Evolutionary conservation across 2,888 invertebrate genomes (phyloP).

Genomic region (Camponotus fellah): DNA sequence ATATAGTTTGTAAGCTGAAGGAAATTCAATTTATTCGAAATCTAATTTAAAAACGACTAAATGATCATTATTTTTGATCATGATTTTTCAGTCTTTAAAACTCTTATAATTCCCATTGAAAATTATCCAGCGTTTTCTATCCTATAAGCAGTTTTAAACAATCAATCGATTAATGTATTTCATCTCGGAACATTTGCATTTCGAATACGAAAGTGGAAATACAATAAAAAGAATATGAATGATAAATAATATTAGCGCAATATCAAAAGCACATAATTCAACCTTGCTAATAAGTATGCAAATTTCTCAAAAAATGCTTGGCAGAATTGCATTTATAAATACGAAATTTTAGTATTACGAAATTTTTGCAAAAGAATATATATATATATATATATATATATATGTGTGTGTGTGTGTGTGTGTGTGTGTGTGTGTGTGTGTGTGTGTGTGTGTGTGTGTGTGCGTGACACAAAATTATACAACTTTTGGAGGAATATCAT

Average conservation of each 20-base stretch:
- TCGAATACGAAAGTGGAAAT: background rate
- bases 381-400: background rate
- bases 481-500: background rate
- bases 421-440: no score
- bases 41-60: background rate
- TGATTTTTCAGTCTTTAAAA: slow-evolving; percentile 11
- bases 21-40: background rate
- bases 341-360: background rate
- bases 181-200: background rate
- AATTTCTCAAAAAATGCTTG: background rate
- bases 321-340: background rate
- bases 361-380: background rate
- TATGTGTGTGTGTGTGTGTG: no score
- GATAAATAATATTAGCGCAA: slow-evolving; percentile 24
- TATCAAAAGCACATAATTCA: background rate
- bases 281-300: slow-evolving; percentile 7
- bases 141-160: slow-evolving; percentile 17
- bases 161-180: slow-evolving; percentile 5
- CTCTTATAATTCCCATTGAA: background rate
- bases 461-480: background rate
- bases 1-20: background rate
- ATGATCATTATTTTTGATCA: background rate
- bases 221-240: background rate
- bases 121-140: background rate
- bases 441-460: no score